A percentile compares a stretch with the other conserved stretches of the same genome.
Evolutionary conservation across 2,113 vertebrate genomes (phyloP).

Genomic region (Saimiri boliviensis): DNA sequence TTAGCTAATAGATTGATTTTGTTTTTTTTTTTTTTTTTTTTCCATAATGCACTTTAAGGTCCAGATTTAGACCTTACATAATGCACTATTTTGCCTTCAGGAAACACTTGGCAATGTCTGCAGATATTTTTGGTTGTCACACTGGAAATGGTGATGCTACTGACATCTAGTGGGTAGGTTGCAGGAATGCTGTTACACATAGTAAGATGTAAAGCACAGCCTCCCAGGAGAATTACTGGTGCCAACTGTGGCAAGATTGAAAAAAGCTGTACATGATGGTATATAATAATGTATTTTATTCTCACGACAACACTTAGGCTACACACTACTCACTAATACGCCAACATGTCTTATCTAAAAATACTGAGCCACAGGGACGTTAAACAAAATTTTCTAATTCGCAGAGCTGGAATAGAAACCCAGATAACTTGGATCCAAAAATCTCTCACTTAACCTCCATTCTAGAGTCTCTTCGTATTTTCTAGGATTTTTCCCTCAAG

Average conservation of each 20-base stretch:
- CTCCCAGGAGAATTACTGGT: neutral
- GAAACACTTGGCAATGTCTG: neutral
- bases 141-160: neutral
- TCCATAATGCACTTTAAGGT: neutral
- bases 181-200: no score
- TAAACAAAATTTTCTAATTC: neutral
- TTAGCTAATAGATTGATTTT: neutral
- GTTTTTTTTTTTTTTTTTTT: neutral
- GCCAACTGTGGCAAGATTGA: neutral
- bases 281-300: neutral
- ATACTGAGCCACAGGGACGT: neutral
- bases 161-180: neutral
- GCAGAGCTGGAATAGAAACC: neutral
- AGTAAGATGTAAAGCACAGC: rapidly evolving
- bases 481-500: neutral
- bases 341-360: neutral
- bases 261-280: neutral
- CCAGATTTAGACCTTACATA: neutral
- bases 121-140: neutral
- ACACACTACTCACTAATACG: no score
- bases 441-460: neutral
- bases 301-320: neutral
- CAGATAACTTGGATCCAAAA: neutral
- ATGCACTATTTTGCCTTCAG: neutral
- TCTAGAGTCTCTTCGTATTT: neutral